Conservation (phyloP, 2,888 invertebrate genomes). For the Pycnomerus fuliginosus region DNA sequence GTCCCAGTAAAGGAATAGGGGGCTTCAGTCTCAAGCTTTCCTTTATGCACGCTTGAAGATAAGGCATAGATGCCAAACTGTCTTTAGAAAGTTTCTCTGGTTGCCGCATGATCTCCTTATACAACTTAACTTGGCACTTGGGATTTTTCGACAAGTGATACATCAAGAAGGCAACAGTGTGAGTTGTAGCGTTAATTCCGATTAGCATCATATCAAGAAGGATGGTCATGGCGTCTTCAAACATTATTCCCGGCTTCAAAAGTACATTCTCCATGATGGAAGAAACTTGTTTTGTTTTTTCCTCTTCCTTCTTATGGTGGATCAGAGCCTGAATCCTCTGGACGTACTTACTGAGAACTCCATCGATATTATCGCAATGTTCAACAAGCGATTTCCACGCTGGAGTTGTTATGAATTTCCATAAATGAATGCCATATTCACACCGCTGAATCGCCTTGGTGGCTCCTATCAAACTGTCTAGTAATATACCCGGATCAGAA, state of each 20-base stretch:
- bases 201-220: slow-evolving; percentile 67
- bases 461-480: slow-evolving; percentile 59
- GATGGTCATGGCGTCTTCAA: slow-evolving; percentile 64
- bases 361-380: slow-evolving; percentile 63
- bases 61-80: slow-evolving; percentile 51
- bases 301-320: slow-evolving; percentile 37
- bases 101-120: slow-evolving; percentile 59
- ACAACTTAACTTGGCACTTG: slow-evolving; percentile 61
- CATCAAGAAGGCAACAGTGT: slow-evolving; percentile 62
- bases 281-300: slow-evolving; percentile 29
- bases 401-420: slow-evolving; percentile 65
- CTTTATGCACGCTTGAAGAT: slow-evolving; percentile 64
- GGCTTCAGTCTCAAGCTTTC: slow-evolving; percentile 65
- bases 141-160: slow-evolving; percentile 69
- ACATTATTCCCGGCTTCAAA: slow-evolving; percentile 56
- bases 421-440: slow-evolving; percentile 62
- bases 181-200: slow-evolving; percentile 65
- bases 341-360: slow-evolving; percentile 63
- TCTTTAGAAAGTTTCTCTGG: slow-evolving; percentile 22
- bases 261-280: slow-evolving; percentile 59
- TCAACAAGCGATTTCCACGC: slow-evolving; percentile 59
- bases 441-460: slow-evolving; percentile 62
- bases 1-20: slow-evolving; percentile 64
- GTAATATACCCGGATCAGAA: slow-evolving; percentile 60
- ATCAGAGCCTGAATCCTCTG: slow-evolving; percentile 50